Percentiles rank a stretch among this genome's conserved stretches.
phyloP scores from a whole-genome alignment of 2,797 vertebrate species.

The Clarias laeviceps region DNA sequence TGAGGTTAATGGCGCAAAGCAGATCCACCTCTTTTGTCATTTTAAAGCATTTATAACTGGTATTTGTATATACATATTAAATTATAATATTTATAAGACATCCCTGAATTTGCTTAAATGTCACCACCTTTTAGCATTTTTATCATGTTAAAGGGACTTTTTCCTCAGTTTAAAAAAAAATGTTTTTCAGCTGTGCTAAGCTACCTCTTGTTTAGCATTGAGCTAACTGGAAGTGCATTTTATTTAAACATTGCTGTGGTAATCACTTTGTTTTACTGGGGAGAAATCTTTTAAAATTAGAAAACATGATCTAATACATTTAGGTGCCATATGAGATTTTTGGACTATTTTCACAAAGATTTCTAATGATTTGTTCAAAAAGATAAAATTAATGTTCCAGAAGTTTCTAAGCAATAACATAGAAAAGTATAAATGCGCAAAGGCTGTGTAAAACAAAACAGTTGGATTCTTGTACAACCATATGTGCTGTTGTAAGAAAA shows the following conservation, averaged over 20 bases:
- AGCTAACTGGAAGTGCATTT: not conserved
- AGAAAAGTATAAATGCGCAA: not conserved
- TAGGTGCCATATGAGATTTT: not conserved
- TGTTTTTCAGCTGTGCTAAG: not conserved
- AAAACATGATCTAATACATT: not conserved
- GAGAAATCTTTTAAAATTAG: not conserved
- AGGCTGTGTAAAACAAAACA: not conserved
- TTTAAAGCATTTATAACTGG: not conserved
- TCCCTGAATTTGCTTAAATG: not conserved
- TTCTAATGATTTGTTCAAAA: not conserved
- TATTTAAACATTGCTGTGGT: not conserved
- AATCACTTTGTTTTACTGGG: not conserved
- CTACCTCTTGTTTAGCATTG: not conserved
- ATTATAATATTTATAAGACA: not conserved
- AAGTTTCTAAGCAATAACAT: not conserved
- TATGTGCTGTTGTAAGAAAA: not conserved
- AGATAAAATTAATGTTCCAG: not conserved
- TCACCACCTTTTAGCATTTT: no score
- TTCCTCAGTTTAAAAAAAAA: no score
- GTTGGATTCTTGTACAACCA: no score
- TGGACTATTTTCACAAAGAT: not conserved
- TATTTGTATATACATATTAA: not conserved
- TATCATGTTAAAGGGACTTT: not conserved
- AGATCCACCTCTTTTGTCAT: not conserved
- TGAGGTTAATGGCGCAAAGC: constrained; percentile 24